Evolutionary conservation across 2,888 invertebrate genomes (phyloP).

Genomic region (Rotaria sp.): DNA sequence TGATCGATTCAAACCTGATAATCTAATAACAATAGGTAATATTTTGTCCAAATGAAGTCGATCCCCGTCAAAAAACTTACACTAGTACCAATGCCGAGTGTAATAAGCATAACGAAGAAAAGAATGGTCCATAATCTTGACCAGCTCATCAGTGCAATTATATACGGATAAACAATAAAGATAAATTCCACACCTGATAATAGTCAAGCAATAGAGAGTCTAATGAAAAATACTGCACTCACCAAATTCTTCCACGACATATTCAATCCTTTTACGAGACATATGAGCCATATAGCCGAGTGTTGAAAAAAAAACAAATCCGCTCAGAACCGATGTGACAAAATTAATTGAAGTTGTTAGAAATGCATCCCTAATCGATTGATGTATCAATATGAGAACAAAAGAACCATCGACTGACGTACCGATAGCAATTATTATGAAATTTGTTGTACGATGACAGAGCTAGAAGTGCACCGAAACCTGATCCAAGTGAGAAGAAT

Average conservation of each 20-base stretch:
- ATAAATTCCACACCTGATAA: conserved; percentile 73
- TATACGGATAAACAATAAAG: conserved; percentile 88
- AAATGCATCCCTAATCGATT: conserved; percentile 43
- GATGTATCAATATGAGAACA: neutral
- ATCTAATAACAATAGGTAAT: conserved; percentile 57
- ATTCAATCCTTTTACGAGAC: conserved; percentile 74
- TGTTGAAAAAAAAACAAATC: conserved; percentile 51
- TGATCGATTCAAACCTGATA: conserved; percentile 81
- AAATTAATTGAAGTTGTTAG: conserved; percentile 43
- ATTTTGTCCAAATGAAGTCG: conserved; percentile 42
- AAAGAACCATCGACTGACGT: conserved; percentile 25
- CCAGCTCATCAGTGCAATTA: conserved; percentile 83
- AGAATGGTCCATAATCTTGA: conserved; percentile 89
- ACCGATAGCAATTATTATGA: conserved; percentile 70
- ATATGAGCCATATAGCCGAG: conserved; percentile 71
- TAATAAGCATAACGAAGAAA: conserved; percentile 90
- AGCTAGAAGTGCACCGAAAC: conserved; percentile 80
- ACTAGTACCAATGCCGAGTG: conserved; percentile 64
- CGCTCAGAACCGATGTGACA: conserved; percentile 43
- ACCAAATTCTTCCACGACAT: conserved; percentile 68
- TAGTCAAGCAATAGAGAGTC: neutral
- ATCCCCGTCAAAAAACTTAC: conserved; percentile 45
- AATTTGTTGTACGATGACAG: conserved; percentile 87
- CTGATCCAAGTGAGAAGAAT: conserved; percentile 86
- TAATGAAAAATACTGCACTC: conserved; percentile 27